Percentiles rank a stretch among this genome's conserved stretches.
These are phyloP conservation scores for Nasonia longicornis DNA, from an alignment of 1,140 invertebrate species.

Conservation along the genomic window DNA sequence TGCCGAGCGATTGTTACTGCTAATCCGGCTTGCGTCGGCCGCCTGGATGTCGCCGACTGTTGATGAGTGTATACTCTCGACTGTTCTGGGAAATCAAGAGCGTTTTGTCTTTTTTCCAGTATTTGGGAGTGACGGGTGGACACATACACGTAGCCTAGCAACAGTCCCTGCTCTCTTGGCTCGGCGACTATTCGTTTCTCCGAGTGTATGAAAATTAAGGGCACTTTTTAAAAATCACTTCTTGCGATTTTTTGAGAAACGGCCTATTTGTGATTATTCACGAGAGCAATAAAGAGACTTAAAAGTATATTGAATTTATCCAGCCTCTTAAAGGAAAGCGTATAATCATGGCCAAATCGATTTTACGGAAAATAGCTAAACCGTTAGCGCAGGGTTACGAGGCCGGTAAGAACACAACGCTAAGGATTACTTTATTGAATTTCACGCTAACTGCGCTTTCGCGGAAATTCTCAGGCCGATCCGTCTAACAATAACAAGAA, in stretches of 20 bases:
- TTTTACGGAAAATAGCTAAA: too few relatives aligned
- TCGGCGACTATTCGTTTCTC: neutral
- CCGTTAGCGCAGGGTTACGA: neutral
- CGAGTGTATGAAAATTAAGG: neutral
- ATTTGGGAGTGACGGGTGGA: neutral
- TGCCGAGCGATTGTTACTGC: too few relatives aligned
- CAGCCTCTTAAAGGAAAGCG: neutral
- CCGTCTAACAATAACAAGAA: neutral
- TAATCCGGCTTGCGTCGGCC: too few relatives aligned
- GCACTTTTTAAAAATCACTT: neutral
- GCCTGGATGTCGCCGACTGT: too few relatives aligned
- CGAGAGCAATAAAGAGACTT: neutral
- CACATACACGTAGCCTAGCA: too few relatives aligned
- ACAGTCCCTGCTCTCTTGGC: too few relatives aligned
- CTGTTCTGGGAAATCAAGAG: too few relatives aligned
- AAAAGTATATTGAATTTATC: neutral
- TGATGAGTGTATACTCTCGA: too few relatives aligned
- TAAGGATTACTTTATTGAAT: neutral
- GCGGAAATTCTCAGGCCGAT: neutral
- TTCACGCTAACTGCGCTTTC: neutral
- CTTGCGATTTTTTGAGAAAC: neutral
- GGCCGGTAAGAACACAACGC: neutral
- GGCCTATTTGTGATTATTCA: neutral
- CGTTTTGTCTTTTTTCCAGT: neutral
- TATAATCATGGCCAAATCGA: too few relatives aligned